Conservation (phyloP, 2,797 vertebrate species). For the Sebastes glaucus region DNA sequence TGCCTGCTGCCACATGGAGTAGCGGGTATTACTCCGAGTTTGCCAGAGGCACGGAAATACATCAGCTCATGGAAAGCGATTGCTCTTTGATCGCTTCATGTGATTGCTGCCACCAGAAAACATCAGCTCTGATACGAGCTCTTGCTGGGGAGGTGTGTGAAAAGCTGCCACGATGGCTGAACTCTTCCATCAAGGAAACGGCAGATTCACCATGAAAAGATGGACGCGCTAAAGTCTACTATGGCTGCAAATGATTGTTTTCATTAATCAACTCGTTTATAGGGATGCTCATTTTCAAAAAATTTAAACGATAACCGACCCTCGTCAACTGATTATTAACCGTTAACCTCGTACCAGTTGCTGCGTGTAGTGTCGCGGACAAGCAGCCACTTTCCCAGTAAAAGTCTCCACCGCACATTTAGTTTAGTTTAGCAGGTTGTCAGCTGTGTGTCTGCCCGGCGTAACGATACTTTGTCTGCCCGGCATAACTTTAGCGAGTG, state of each 20-base stretch:
- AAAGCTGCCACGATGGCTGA: neutral
- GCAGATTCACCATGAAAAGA: neutral
- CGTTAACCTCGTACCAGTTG: too few species aligned
- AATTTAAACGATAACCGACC: too few species aligned
- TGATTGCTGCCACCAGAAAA: conserved; percentile 24
- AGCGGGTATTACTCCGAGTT: conserved; percentile 26
- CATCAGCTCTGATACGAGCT: neutral
- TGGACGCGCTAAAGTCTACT: neutral
- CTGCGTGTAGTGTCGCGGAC: too few species aligned
- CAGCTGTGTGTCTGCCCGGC: too few species aligned
- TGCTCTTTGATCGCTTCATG: conserved; percentile 37
- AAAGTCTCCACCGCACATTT: too few species aligned
- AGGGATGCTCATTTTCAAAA: too few species aligned
- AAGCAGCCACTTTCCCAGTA: too few species aligned
- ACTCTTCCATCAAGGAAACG: neutral
- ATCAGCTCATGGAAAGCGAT: conserved; percentile 28
- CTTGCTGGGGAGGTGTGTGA: neutral
- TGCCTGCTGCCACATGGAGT: conserved; percentile 29
- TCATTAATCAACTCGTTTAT: too few species aligned
- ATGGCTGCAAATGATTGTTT: neutral
- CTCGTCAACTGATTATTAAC: too few species aligned
- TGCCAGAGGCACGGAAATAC: conserved; percentile 19
- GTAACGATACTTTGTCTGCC: too few species aligned
- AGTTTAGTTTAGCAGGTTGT: too few species aligned
- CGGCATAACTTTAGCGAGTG: too few species aligned